These are phyloP conservation scores for Raja brachyura DNA, from an alignment of 2,113 vertebrate species.

Conservation along the genomic window DNA sequence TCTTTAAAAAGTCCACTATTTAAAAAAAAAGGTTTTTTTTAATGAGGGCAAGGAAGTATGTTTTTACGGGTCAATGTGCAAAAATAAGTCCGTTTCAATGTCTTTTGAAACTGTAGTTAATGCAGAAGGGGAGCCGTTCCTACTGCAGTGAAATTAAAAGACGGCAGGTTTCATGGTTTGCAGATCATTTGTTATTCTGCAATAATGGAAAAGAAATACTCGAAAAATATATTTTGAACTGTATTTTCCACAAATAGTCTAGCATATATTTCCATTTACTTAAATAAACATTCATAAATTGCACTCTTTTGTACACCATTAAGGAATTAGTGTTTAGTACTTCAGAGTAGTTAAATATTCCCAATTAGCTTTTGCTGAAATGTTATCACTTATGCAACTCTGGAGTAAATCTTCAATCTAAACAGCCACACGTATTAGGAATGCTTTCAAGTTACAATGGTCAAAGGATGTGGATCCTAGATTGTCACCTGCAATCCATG, in stretches of 20 bases:
- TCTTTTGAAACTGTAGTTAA: background rate
- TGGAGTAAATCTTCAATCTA: conserved; percentile 7
- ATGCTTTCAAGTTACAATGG: conserved; percentile 24
- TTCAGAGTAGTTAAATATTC: background rate
- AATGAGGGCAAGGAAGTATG: background rate
- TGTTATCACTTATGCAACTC: background rate
- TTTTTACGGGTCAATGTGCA: background rate
- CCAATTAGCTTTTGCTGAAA: background rate
- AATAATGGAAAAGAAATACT: background rate
- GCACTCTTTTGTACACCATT: background rate
- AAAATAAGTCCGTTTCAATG: background rate
- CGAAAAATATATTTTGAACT: conserved; percentile 14
- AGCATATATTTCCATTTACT: background rate
- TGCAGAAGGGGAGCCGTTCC: background rate
- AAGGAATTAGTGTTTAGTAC: background rate
- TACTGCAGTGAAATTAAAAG: background rate
- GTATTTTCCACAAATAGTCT: conserved; percentile 7
- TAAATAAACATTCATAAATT: conserved; percentile 31
- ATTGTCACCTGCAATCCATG: background rate
- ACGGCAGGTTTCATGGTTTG: background rate
- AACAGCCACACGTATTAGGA: background rate
- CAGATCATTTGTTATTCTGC: background rate
- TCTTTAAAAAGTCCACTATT: background rate
- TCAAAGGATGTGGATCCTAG: background rate
- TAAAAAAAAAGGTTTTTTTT: background rate